Base-by-base conservation (phyloP, 2,888 invertebrate species). In the Ectemnius cavifrons region DNA sequence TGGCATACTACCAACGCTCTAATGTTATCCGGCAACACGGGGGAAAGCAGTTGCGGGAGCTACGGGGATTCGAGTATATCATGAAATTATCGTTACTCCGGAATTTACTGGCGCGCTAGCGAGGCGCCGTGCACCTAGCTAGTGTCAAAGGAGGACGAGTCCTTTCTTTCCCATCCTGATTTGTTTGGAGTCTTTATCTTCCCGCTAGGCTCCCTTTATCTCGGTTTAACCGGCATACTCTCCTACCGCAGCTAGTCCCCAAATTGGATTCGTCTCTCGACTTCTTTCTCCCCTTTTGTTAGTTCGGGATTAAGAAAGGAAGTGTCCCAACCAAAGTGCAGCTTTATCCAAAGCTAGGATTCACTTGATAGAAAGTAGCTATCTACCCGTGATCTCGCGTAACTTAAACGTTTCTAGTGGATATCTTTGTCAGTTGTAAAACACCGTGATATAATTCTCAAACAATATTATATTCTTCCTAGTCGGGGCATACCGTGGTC, bases 21-120 rank as follows among this genome's bases (percentile, higher is more conserved):
- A 88, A 88, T 86, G 85, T 86, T 87, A 87, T 86, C 85, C 85
- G 82, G 85, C 84, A 85, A 85, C 83, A 82, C 79, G 74, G 75
- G 37, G 8, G 37, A 11, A 52, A 57, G 60, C 69, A 57, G 56
- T 75, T 59, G 77, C 37, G 71, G 69, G 75, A 79, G 76, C 75
- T 77, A 79, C 73, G 74, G 74, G 70, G 65, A 70, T 67, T 61
- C 71, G 68, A 63, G 61, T 37, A 37, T 67, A 74, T 71, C 58
- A 73, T 65, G 70, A 63, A 73, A 86, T 87, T 85, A 87, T 85
- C 84, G 83, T 84, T 84, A 77, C 79, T 80, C 79, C 64, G 75
- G 76, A 81, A 86, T 86, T 86, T 85, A 86, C 69, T 74, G 75
- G 76, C 75, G 62, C 61, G 73, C 73, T 37, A 69, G 63, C 73